Base-by-base conservation (phyloP, 2,797 vertebrate species). In the Takifugu ocellatus region DNA sequence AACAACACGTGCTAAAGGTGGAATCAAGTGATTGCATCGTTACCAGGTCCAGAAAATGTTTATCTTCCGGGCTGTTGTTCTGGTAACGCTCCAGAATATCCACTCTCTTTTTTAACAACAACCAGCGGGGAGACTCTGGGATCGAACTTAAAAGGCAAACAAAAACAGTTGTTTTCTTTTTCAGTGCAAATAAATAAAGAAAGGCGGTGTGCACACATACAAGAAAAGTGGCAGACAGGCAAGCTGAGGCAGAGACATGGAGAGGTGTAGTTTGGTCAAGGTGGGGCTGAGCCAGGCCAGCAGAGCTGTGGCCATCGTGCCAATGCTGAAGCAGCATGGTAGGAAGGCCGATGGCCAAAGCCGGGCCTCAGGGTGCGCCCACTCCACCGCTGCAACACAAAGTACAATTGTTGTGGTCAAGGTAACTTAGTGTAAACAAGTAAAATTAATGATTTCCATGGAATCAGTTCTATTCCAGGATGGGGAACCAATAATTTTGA, bases 81-180 rank as follows among this genome's bases (percentile, higher is more conserved):
- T 70, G 53, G 72, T 91, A 91, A 61, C 63, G 47, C 3, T 89
- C 79, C 58, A 91, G 49, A 5, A 78, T 68, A 2, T 83, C 70
- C 11, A 5, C 67, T 57, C 54, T 88, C 57, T 58, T 77, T 49
- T 54, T 89, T 1, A 90, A 36, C 55, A 83, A 4, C 61, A 91
- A 17, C 90, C 90, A 92, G 33, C 75, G 64, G 2, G 90, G 90
- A 36, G 90, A 92, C 69, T 91, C 90, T 25, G 90, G 89, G 53
- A 91, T 84, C 0, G 71, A 81, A 0, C 88, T 90, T 27, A 10
- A 17, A 0, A 16, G 15, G 17, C 36, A 49, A 12, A 33, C 0
- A 24, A 5, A 15, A 14, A 53, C 1, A 48, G 33, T 2, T 25
- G 21, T 7, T 25, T 48, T 11, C 17, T 25, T 48, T 11, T 17